A percentile compares a stretch with the other conserved stretches of the same genome.
These are phyloP conservation scores for Sarcophaga peregrina DNA, from an alignment of 1,140 invertebrate genomes.

Conservation along the genomic window DNA sequence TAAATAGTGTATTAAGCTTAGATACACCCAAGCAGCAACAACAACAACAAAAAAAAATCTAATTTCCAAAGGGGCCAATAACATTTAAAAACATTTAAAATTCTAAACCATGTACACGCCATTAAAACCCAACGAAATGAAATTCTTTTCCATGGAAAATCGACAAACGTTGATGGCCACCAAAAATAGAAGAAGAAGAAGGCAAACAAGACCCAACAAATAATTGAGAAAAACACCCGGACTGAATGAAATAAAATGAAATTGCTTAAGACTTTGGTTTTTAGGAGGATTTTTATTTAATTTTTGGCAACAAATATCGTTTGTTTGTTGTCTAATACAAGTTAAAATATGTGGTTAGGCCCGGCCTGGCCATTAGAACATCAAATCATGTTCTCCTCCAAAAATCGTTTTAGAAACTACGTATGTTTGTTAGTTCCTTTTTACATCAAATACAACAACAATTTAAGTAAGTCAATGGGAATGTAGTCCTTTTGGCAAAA, in stretches of 20 bases:
- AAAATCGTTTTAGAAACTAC: no score
- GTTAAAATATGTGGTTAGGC: not conserved
- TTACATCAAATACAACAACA: no score
- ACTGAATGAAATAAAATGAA: not conserved
- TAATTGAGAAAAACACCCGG: not conserved
- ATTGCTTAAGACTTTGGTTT: not conserved
- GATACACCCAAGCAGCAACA: not conserved
- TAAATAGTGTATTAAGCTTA: not conserved
- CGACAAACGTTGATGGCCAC: no score
- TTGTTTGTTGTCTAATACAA: not conserved
- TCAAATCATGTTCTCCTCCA: no score
- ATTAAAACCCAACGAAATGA: constrained; percentile 37
- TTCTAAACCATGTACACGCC: constrained; percentile 26
- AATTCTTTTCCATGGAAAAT: not conserved
- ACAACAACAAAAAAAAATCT: not conserved
- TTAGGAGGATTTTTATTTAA: not conserved
- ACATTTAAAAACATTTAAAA: constrained; percentile 32
- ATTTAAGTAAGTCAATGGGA: no score
- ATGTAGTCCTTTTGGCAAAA: no score
- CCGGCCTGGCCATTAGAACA: not conserved
- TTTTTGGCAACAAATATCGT: not conserved
- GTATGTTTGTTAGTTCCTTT: no score
- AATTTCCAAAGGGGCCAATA: not conserved
- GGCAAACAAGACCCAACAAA: no score
- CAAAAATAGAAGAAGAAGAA: not conserved